Evolutionary conservation across 2,113 vertebrate species (phyloP).

Genomic region (Pungitius pungitius): DNA sequence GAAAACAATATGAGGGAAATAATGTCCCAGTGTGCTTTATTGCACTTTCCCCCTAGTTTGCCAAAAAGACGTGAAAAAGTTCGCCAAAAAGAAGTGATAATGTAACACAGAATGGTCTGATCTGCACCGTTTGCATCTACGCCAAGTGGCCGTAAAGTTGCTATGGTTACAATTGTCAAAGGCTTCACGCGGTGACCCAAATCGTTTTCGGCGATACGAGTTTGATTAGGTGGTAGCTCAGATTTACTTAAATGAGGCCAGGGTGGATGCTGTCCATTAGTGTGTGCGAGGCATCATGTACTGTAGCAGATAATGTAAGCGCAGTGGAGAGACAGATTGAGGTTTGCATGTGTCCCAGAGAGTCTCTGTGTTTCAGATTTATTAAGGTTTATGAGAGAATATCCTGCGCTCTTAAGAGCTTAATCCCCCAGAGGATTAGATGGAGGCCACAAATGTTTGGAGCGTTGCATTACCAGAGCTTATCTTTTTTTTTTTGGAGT

Average conservation of each 20-base stretch:
- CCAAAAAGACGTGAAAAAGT: conserved; percentile 24
- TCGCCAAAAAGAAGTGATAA: conserved; percentile 19
- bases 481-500: conserved; percentile 11
- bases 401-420: conserved; percentile 66
- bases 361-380: conserved; percentile 71
- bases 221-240: conserved; percentile 12
- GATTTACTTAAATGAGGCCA: conserved; percentile 16
- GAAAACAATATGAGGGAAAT: conserved; percentile 43
- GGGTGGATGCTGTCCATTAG: neutral
- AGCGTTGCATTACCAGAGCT: conserved; percentile 29
- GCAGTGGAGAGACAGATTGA: conserved; percentile 61
- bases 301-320: conserved; percentile 8
- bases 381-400: conserved; percentile 70
- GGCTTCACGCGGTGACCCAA: conserved; percentile 3
- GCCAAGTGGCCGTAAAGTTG: conserved; percentile 21
- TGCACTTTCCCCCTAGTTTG: conserved; percentile 27
- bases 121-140: neutral
- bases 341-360: conserved; percentile 60
- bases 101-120: conserved; percentile 9
- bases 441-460: conserved; percentile 30
- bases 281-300: conserved; percentile 5
- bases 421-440: conserved; percentile 73
- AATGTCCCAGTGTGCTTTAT: conserved; percentile 17
- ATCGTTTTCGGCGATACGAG: neutral
- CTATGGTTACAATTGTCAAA: conserved; percentile 10